These are phyloP conservation scores for Toxonevra muliebris DNA, from an alignment of 2,888 invertebrate species.

Conservation along the genomic window DNA sequence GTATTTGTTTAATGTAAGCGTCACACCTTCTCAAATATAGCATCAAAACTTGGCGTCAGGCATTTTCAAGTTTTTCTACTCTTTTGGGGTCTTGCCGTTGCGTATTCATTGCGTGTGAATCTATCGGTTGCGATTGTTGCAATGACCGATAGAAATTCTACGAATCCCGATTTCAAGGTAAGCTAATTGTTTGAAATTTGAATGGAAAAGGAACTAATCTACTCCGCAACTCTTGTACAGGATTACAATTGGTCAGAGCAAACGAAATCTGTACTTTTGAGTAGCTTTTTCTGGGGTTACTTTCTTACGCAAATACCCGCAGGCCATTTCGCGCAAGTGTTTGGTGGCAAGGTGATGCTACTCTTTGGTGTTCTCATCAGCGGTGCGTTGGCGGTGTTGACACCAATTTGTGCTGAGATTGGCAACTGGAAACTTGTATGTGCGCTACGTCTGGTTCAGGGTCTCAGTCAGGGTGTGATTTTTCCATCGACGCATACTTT, in stretches of 20 bases:
- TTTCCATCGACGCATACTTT: slow-evolving; percentile 75
- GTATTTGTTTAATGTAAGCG: background rate
- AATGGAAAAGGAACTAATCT: background rate
- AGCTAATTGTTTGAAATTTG: slow-evolving; percentile 28
- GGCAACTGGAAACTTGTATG: slow-evolving; percentile 69
- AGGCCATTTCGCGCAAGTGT: slow-evolving; percentile 73
- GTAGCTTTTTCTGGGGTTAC: slow-evolving; percentile 77
- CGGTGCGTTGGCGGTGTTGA: slow-evolving; percentile 70
- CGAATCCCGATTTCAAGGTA: slow-evolving; percentile 53
- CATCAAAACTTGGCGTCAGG: slow-evolving; percentile 66
- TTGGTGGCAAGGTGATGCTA: slow-evolving; percentile 72
- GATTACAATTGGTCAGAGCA: slow-evolving; percentile 70
- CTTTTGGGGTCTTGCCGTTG: slow-evolving; percentile 70
- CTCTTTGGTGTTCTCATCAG: slow-evolving; percentile 67
- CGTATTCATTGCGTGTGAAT: slow-evolving; percentile 73
- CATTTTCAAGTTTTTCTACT: slow-evolving; percentile 72
- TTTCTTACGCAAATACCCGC: slow-evolving; percentile 71
- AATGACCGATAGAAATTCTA: slow-evolving; percentile 69
- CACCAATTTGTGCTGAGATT: slow-evolving; percentile 72
- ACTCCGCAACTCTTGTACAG: slow-evolving; percentile 59
- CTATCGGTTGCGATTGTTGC: slow-evolving; percentile 79
- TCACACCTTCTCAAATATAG: too few relatives aligned
- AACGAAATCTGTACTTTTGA: slow-evolving; percentile 69
- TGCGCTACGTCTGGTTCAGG: slow-evolving; percentile 72
- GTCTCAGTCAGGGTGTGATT: slow-evolving; percentile 74